Conservation (phyloP, 2,888 invertebrate species). For the Athetis lepigone region DNA sequence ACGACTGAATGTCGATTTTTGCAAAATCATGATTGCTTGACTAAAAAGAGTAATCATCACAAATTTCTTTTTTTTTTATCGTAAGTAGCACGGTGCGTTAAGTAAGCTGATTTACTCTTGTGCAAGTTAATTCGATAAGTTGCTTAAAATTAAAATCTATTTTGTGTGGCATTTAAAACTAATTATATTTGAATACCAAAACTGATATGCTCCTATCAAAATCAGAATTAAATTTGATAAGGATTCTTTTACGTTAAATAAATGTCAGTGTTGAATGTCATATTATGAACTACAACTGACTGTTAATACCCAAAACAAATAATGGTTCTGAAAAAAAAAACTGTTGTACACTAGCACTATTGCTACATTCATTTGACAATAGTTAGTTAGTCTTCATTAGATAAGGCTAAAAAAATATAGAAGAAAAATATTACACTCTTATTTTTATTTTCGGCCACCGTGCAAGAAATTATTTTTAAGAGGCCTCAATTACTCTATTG, state of each 20-base stretch:
- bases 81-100: slow-evolving; percentile 3
- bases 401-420: too few species aligned
- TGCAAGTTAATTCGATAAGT: neutral
- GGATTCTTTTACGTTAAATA: too few species aligned
- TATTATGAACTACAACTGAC: too few species aligned
- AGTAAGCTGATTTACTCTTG: slow-evolving; percentile 7
- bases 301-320: too few species aligned
- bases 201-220: too few species aligned
- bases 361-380: too few species aligned
- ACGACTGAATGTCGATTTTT: slow-evolving; percentile 35
- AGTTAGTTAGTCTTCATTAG: too few species aligned
- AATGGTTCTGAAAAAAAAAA: too few species aligned
- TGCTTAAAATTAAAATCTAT: neutral
- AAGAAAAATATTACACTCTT: slow-evolving; percentile 11
- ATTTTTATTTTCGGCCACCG: slow-evolving; percentile 50
- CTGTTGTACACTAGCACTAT: too few species aligned
- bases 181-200: too few species aligned
- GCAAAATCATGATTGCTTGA: slow-evolving; percentile 20
- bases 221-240: too few species aligned
- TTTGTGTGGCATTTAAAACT: neutral
- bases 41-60: slow-evolving; percentile 33
- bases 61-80: slow-evolving; percentile 31
- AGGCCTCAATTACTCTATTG: slow-evolving; percentile 64
- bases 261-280: too few species aligned
- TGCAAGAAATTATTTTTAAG: slow-evolving; percentile 51